phyloP scores from a whole-genome alignment of 1,140 invertebrate species.

The Solenopsis fugax region DNA sequence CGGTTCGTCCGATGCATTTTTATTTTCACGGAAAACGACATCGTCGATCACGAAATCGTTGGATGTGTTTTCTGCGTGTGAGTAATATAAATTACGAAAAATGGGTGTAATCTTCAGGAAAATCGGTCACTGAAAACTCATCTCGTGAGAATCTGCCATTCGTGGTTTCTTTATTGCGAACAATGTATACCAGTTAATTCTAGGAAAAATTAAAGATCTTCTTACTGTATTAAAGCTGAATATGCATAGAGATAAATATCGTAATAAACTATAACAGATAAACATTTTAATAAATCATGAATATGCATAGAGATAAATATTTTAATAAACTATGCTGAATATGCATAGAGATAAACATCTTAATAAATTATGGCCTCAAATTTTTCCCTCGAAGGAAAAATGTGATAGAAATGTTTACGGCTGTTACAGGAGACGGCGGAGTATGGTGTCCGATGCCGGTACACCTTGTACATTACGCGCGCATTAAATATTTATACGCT shows the following conservation, averaged over 20 bases:
- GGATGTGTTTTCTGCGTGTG: constrained; percentile 21
- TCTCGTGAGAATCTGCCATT: not conserved
- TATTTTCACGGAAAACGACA: not conserved
- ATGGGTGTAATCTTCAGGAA: not conserved
- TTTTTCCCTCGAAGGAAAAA: not conserved
- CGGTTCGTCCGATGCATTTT: not conserved
- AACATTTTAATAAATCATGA: no score
- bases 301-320: no score
- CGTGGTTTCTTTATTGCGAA: not conserved
- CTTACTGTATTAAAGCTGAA: not conserved
- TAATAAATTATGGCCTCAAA: not conserved
- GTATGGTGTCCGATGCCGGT: not conserved
- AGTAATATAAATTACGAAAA: constrained; percentile 30
- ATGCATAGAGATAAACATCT: no score
- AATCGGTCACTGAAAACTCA: constrained; percentile 3
- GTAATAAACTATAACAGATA: no score
- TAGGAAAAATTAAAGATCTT: not conserved
- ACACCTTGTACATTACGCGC: constrained; percentile 10
- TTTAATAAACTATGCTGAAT: no score
- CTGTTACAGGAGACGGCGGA: no score
- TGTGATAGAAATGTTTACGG: not conserved
- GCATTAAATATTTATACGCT: constrained; percentile 58
- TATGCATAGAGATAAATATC: not conserved
- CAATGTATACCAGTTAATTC: not conserved
- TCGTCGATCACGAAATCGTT: constrained; percentile 25